Evolutionary conservation across 2,888 invertebrate genomes (phyloP).

Genomic region (Drosophila dives): DNA sequence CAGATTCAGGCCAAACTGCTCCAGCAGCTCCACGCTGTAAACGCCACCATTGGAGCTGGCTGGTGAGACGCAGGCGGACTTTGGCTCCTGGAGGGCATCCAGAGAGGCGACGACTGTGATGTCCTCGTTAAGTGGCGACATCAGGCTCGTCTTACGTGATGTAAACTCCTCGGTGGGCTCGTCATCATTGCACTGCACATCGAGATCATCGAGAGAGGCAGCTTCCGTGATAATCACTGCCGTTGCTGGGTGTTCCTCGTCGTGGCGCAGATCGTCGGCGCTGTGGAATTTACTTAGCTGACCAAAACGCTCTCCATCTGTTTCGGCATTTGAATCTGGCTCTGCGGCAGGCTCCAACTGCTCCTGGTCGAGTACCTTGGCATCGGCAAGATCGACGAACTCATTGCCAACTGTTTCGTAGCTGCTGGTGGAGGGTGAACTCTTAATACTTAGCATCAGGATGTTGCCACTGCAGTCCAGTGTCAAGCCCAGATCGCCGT

Average conservation of each 20-base stretch:
- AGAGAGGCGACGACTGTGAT: constrained; percentile 83
- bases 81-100: constrained; percentile 84
- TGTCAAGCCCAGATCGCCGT: constrained; percentile 61
- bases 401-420: constrained; percentile 85
- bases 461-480: constrained; percentile 64
- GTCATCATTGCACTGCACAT: constrained; percentile 78
- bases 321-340: constrained; percentile 38
- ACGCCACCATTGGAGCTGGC: constrained; percentile 96
- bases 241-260: constrained; percentile 86
- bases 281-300: constrained; percentile 83
- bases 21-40: constrained; percentile 94
- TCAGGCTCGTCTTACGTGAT: constrained; percentile 85
- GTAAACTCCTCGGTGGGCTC: constrained; percentile 87
- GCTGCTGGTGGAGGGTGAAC: constrained; percentile 85
- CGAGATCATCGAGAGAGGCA: constrained; percentile 88
- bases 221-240: constrained; percentile 91
- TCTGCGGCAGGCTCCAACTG: constrained; percentile 18
- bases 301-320: constrained; percentile 47
- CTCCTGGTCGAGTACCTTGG: constrained; percentile 35
- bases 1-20: constrained; percentile 93
- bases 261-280: constrained; percentile 84
- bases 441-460: constrained; percentile 79
- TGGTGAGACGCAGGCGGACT: constrained; percentile 92
- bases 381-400: constrained; percentile 80
- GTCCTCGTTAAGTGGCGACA: constrained; percentile 89